phyloP scores from a whole-genome alignment of 2,797 vertebrate genomes.

The Phoxinus dragarum region DNA sequence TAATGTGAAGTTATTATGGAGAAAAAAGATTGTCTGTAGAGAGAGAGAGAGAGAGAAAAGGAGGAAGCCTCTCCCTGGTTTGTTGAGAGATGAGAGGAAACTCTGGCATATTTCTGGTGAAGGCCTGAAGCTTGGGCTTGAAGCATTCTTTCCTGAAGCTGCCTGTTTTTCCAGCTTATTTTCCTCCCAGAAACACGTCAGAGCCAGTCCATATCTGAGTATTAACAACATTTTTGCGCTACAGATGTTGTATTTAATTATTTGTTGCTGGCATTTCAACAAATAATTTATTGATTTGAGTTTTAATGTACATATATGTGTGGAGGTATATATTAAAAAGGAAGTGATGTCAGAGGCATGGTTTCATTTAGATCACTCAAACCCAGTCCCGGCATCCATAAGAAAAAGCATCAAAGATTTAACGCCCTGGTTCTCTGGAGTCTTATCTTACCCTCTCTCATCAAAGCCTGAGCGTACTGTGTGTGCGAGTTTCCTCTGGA shows the following conservation, averaged over 20 bases:
- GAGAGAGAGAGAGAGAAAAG: conserved; percentile 41
- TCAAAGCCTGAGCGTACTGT: conserved; percentile 38
- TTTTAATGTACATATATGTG: background rate
- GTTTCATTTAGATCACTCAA: conserved; percentile 43
- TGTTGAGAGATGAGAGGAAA: conserved; percentile 63
- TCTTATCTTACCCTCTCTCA: conserved; percentile 17
- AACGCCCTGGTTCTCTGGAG: conserved; percentile 22
- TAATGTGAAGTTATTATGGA: conserved; percentile 13
- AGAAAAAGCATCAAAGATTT: conserved; percentile 30
- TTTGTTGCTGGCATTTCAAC: background rate
- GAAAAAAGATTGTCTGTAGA: background rate
- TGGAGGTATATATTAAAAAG: conserved; percentile 9
- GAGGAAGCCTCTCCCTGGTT: conserved; percentile 60
- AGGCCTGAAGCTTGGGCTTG: conserved; percentile 40
- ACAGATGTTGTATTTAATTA: background rate
- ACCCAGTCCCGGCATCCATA: background rate
- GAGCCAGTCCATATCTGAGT: conserved; percentile 30
- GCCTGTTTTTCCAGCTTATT: conserved; percentile 41
- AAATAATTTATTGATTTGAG: background rate
- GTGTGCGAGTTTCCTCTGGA: conserved; percentile 50
- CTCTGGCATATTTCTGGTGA: conserved; percentile 63
- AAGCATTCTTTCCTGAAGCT: conserved; percentile 59
- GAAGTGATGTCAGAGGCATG: conserved; percentile 41
- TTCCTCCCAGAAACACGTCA: conserved; percentile 18
- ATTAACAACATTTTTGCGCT: background rate